These are phyloP conservation scores for Eupristina koningsbergeri DNA, from an alignment of 1,140 invertebrate species.

Conservation along the genomic window DNA sequence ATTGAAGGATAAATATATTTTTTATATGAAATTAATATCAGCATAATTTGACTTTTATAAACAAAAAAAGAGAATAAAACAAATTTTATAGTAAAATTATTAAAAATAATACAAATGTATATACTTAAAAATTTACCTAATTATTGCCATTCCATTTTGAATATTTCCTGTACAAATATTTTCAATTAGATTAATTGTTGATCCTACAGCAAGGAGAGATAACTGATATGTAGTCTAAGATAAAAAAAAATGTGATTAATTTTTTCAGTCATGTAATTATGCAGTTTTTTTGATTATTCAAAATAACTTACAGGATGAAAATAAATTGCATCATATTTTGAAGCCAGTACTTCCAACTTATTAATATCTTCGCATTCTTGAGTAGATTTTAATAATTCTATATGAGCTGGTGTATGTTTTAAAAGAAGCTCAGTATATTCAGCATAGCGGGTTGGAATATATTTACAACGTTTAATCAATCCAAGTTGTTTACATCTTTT, in stretches of 20 bases:
- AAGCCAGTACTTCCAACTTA: constrained; percentile 81
- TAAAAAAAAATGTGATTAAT: constrained; percentile 48
- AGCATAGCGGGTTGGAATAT: constrained; percentile 76
- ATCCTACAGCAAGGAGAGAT: constrained; percentile 84
- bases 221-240: constrained; percentile 86
- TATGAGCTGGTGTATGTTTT: constrained; percentile 78
- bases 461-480: constrained; percentile 80
- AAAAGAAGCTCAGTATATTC: constrained; percentile 81
- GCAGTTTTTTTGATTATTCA: constrained; percentile 25
- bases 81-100: neutral
- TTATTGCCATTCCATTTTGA: constrained; percentile 89
- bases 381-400: constrained; percentile 80
- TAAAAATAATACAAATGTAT: neutral
- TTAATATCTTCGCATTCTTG: constrained; percentile 74
- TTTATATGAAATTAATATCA: too few relatives aligned
- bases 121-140: constrained; percentile 70
- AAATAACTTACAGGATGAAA: constrained; percentile 83
- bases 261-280: constrained; percentile 15
- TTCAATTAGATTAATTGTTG: constrained; percentile 86
- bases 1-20: too few relatives aligned
- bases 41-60: too few relatives aligned
- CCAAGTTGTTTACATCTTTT: constrained; percentile 83
- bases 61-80: too few relatives aligned
- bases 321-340: constrained; percentile 89
- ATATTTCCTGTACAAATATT: constrained; percentile 79